A percentile compares a stretch with the other conserved stretches of the same genome.
Evolutionary conservation across 1,140 invertebrate species (phyloP).

Genomic region (Ceratitis capitata): DNA sequence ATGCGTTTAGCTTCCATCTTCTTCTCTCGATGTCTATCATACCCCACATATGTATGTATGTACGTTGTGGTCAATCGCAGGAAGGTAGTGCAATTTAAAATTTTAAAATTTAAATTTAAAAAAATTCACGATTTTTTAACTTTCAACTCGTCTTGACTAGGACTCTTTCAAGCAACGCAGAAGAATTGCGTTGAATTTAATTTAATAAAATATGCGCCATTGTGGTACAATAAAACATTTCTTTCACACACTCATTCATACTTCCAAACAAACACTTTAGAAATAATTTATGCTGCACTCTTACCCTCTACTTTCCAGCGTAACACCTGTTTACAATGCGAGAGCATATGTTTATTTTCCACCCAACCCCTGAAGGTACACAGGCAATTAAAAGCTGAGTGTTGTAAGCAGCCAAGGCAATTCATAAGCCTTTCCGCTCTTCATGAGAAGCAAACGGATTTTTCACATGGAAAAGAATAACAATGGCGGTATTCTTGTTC

Average conservation of each 20-base stretch:
- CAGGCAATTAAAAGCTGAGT: neutral
- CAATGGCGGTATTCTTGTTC: constrained; percentile 19
- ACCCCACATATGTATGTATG: too few relatives aligned
- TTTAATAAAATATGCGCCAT: too few relatives aligned
- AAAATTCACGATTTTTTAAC: too few relatives aligned
- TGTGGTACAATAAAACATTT: too few relatives aligned
- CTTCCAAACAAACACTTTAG: neutral
- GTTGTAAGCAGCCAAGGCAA: neutral
- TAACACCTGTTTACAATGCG: neutral
- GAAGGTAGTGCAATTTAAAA: too few relatives aligned
- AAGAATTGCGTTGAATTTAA: too few relatives aligned
- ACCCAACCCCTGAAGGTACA: neutral
- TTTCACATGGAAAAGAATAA: neutral
- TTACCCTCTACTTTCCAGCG: neutral
- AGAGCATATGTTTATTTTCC: constrained; percentile 16
- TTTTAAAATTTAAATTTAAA: too few relatives aligned
- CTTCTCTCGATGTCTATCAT: too few relatives aligned
- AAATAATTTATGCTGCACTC: neutral
- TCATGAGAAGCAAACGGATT: neutral
- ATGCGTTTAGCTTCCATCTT: too few relatives aligned
- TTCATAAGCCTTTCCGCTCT: neutral
- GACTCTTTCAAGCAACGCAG: too few relatives aligned
- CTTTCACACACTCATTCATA: neutral
- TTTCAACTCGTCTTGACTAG: too few relatives aligned
- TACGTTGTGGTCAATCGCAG: too few relatives aligned